Percentiles rank a stretch among this genome's conserved stretches.
phyloP scores from a whole-genome alignment of 1,140 invertebrate genomes.

The Carposina sasakii region DNA sequence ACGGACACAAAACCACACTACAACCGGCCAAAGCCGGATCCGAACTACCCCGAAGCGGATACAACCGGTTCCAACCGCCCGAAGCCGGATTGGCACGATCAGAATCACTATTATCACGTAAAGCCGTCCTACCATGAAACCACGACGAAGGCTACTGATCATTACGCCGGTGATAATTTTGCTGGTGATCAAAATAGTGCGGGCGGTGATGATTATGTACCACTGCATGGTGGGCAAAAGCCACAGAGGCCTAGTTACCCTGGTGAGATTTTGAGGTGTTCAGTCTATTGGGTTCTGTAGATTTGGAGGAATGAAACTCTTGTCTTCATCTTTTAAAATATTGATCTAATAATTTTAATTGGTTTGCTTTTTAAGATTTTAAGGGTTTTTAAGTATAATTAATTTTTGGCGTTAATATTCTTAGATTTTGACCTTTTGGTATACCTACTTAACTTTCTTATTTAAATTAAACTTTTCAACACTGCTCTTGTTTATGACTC shows the following conservation, averaged over 20 bases:
- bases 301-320: conserved; percentile 29
- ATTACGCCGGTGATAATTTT: conserved; percentile 38
- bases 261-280: conserved; percentile 49
- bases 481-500: too few species aligned
- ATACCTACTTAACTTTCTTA: too few species aligned
- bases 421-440: too few species aligned
- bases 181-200: conserved; percentile 27
- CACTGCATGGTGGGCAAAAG: conserved; percentile 46
- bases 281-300: conserved; percentile 18
- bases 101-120: conserved; percentile 63
- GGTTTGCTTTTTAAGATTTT: too few species aligned
- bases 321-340: too few species aligned
- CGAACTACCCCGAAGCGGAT: conserved; percentile 46
- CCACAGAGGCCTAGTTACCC: conserved; percentile 60
- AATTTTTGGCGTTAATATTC: too few species aligned
- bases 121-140: conserved; percentile 69
- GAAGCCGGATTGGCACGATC: conserved; percentile 37
- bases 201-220: conserved; percentile 62
- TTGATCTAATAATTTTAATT: too few species aligned
- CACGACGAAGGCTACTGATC: conserved; percentile 47
- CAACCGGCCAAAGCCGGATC: conserved; percentile 35
- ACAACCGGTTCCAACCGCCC: too few species aligned
- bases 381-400: too few species aligned
- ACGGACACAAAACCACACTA: conserved; percentile 55
- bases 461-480: too few species aligned